Evolutionary conservation across 2,888 invertebrate species (phyloP).

Genomic region (Pegoplata infirma): DNA sequence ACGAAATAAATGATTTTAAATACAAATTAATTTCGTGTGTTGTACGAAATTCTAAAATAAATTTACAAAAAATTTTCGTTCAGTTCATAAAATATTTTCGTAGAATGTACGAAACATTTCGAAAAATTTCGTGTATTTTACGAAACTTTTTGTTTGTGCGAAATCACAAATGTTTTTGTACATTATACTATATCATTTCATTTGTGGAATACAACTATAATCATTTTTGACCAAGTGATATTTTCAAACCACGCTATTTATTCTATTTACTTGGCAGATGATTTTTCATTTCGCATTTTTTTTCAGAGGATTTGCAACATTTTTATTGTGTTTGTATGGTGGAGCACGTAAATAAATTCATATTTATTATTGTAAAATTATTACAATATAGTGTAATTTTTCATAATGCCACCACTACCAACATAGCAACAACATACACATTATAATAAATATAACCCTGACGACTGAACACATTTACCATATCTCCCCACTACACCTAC

Average conservation of each 20-base stretch:
- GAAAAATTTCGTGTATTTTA: too few species aligned
- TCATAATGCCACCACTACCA: constrained; percentile 67
- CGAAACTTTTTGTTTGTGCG: too few species aligned
- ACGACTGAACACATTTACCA: constrained; percentile 33
- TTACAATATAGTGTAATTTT: constrained; percentile 67
- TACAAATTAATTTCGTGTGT: too few species aligned
- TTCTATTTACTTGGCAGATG: not conserved
- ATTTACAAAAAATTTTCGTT: too few species aligned
- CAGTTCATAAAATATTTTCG: too few species aligned
- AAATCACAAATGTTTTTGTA: too few species aligned
- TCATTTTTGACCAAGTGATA: not conserved
- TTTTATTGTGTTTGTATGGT: constrained; percentile 47
- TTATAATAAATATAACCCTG: constrained; percentile 14
- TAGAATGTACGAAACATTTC: too few species aligned
- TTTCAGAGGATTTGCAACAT: constrained; percentile 48
- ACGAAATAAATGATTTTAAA: too few species aligned
- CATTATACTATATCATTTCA: too few species aligned
- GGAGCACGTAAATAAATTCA: constrained; percentile 69
- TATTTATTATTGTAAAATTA: constrained; percentile 71
- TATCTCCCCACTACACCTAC: not conserved
- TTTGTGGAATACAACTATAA: too few species aligned
- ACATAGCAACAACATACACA: constrained; percentile 7
- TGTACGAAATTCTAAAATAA: too few species aligned
- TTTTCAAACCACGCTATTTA: not conserved
- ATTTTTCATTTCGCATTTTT: not conserved